phyloP scores from a whole-genome alignment of 1,140 invertebrate genomes.

The Oedothorax gibbosus region DNA sequence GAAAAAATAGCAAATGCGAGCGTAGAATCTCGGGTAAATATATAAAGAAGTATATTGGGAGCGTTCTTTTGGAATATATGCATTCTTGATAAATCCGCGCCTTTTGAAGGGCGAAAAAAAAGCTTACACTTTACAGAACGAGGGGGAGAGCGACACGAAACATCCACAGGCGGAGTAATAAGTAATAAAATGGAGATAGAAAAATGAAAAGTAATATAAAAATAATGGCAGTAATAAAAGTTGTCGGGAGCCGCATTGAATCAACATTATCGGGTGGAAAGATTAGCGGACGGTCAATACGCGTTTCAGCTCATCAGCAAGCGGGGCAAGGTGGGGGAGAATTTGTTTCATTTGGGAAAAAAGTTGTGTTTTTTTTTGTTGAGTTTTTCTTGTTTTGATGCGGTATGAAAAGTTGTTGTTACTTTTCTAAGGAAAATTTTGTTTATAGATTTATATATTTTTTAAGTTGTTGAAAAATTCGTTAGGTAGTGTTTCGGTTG shows the following conservation, averaged over 20 bases:
- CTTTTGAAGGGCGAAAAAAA: slow-evolving; percentile 21
- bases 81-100: slow-evolving; percentile 51
- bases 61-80: slow-evolving; percentile 58
- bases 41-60: slow-evolving; percentile 53
- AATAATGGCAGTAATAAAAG: neutral
- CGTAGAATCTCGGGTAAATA: neutral
- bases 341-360: too few relatives aligned
- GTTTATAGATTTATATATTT: too few relatives aligned
- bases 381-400: too few relatives aligned
- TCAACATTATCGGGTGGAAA: slow-evolving; percentile 54
- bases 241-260: slow-evolving; percentile 39
- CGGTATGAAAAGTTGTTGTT: too few relatives aligned
- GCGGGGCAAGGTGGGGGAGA: slow-evolving; percentile 31
- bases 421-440: too few relatives aligned
- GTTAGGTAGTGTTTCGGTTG: too few relatives aligned
- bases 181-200: slow-evolving; percentile 32
- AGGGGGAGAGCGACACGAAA: slow-evolving; percentile 25
- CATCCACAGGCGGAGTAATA: neutral
- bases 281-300: slow-evolving; percentile 56
- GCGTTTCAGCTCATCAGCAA: slow-evolving; percentile 56
- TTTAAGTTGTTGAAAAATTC: too few relatives aligned
- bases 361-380: too few relatives aligned
- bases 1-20: neutral
- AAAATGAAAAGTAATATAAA: slow-evolving; percentile 7
- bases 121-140: slow-evolving; percentile 1